Evolutionary conservation across 2,797 vertebrate genomes (phyloP), one percentile per base, ranked within the genome.

Genomic region (Hippoglossus hippoglossus): DNA sequence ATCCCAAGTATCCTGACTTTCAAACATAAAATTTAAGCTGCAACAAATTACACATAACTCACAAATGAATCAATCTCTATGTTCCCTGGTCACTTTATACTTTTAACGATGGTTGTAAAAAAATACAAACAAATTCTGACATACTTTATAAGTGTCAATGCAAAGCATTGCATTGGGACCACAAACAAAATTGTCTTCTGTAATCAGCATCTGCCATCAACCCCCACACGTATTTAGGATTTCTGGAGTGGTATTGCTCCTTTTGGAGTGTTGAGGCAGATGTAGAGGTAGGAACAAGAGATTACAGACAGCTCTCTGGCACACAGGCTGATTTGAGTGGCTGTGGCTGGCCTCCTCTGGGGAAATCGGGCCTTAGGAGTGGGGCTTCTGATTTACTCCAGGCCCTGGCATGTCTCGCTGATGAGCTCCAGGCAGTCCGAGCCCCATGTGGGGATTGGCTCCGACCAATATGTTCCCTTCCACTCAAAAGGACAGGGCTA

Each of bases 401-500:
- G 88, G 88, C 82, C 86, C 89, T 84, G 86, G 88, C 88, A 91
- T 84, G 89, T 92, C 91, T 90, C 69, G 58, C 82, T 94, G 92
- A 95, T 93, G 93, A 91, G 93, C 91, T 94, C 78, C 86, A 90
- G 86, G 91, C 87, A 81, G 77, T 80, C 62, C 16, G 13, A 59
- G 91, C 86, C 77, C 88, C 90, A 88, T 89, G 79, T 80, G 83
- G 87, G 90, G 83, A 91, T 89, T 88, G 90, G 83, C 78, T 82
- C 73, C 53, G 76, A 89, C 90, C 91, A 91, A 93, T 92, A 92
- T 91, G 91, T 91, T 90, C 90, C 85, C 86, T 87, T 83, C 76
- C 90, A 91, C 86, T 89, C 90, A 89, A 91, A 90, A 93, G 85
- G 94, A 94, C 91, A 90, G 83, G 72, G 80, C 88, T 90, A 93